Conservation (phyloP, 2,888 invertebrate genomes). For the Agrochola lychnidis region DNA sequence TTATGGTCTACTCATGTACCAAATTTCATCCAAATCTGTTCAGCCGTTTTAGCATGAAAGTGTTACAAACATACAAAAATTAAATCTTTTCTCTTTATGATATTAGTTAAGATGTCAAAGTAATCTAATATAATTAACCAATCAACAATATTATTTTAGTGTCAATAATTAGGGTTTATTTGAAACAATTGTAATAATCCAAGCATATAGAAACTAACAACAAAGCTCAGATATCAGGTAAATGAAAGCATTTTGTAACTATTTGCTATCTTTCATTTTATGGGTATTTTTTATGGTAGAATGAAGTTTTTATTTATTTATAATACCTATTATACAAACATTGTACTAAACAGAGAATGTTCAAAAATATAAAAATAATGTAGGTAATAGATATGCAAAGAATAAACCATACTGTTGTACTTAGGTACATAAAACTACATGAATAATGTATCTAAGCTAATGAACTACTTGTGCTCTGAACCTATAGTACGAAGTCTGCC, state of each 20-base stretch:
- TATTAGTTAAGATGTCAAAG: too few species aligned
- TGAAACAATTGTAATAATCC: not conserved
- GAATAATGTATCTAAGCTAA: constrained; percentile 26
- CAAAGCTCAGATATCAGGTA: not conserved
- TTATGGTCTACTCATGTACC: too few species aligned
- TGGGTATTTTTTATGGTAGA: not conserved
- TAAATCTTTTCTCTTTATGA: too few species aligned
- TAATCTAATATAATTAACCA: not conserved
- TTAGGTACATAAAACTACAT: constrained; percentile 3
- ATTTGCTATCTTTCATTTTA: constrained; percentile 21
- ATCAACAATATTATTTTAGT: not conserved
- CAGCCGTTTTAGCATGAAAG: too few species aligned
- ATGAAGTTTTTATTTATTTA: not conserved
- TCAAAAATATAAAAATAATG: not conserved
- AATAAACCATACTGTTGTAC: not conserved
- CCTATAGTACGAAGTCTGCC: not conserved
- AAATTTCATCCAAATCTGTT: too few species aligned
- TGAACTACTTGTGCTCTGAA: constrained; percentile 22
- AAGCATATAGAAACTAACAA: not conserved
- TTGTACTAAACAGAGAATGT: not conserved
- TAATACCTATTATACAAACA: not conserved
- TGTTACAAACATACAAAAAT: too few species aligned
- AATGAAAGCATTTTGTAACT: constrained; percentile 9
- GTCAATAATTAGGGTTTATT: not conserved
- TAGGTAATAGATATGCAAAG: not conserved